A percentile compares a stretch with the other conserved stretches of the same genome.
Evolutionary conservation across 2,888 invertebrate species (phyloP).

Genomic region (Aspidapion aeneum): DNA sequence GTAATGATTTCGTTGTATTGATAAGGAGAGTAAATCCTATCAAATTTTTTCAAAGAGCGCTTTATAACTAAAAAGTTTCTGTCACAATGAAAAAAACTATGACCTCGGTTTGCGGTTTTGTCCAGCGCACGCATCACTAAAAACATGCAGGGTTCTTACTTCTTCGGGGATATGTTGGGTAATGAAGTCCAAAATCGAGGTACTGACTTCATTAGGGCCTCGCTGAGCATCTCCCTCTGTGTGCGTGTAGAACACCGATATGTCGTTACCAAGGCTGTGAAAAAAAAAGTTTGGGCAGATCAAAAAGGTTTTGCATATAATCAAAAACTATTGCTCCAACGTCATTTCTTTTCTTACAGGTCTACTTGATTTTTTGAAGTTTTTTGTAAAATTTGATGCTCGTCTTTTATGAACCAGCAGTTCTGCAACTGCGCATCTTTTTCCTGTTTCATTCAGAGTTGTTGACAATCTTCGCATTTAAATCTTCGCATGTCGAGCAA

Average conservation of each 20-base stretch:
- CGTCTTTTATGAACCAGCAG: conserved; percentile 22
- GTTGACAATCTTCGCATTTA: conserved; percentile 5
- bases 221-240: conserved; percentile 10
- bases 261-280: conserved; percentile 8
- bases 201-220: conserved; percentile 21
- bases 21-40: neutral
- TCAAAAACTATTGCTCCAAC: conserved; percentile 5
- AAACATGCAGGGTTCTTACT: conserved; percentile 20
- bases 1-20: conserved; percentile 5
- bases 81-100: neutral
- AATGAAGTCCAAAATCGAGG: no score
- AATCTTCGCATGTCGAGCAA: conserved; percentile 12
- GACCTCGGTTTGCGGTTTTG: conserved; percentile 19
- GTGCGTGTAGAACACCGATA: conserved; percentile 19
- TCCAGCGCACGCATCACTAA: conserved; percentile 23
- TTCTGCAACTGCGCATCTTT: conserved; percentile 16
- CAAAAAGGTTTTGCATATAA: conserved; percentile 10
- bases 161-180: conserved; percentile 9
- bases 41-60: conserved; percentile 1
- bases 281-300: no score
- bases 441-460: conserved; percentile 10
- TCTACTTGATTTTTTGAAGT: conserved; percentile 8
- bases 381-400: conserved; percentile 13
- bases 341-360: conserved; percentile 1
- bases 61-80: conserved; percentile 3